Percentiles rank a stretch among this genome's conserved stretches.
Conservation (phyloP, 2,113 vertebrate genomes). For the Rhabdomys dilectus region DNA sequence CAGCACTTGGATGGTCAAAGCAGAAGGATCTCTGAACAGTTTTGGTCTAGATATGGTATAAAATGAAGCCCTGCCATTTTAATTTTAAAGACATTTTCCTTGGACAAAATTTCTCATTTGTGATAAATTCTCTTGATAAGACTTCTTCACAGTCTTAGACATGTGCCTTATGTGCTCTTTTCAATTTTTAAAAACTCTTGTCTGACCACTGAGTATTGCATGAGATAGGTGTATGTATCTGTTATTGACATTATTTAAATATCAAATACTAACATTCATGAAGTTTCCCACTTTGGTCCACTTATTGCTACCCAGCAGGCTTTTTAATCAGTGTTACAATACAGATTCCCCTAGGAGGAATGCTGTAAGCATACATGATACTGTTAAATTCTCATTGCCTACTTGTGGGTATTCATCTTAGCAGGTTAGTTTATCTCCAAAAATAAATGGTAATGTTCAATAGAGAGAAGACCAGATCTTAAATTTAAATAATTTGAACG, state of each 20-base stretch:
- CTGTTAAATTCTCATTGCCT: slow-evolving; percentile 11
- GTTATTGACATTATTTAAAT: slow-evolving; percentile 31
- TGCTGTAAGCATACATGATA: slow-evolving; percentile 12
- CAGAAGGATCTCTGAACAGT: neutral
- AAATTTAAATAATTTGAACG: neutral
- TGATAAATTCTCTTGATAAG: slow-evolving; percentile 25
- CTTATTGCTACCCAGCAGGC: slow-evolving; percentile 9
- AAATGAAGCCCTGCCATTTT: neutral
- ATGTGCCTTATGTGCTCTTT: neutral
- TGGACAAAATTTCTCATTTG: slow-evolving; percentile 41
- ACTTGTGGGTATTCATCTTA: slow-evolving; percentile 10
- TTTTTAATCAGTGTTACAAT: too few species aligned
- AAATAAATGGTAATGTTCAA: neutral
- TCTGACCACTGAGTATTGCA: slow-evolving; percentile 14
- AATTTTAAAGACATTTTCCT: neutral
- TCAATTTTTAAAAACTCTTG: slow-evolving; percentile 12
- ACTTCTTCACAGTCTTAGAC: neutral
- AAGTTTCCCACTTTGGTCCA: slow-evolving; percentile 21
- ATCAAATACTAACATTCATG: neutral
- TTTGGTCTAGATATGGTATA: neutral
- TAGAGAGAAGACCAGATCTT: neutral
- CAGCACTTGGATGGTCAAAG: neutral
- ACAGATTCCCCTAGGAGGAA: neutral
- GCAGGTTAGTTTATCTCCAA: neutral
- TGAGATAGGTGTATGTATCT: neutral